Percentiles rank a stretch among this genome's conserved stretches.
phyloP scores from a whole-genome alignment of 37 sponge, comb jelly and placozoan genomes.

The Cladorhizidae sp. region DNA sequence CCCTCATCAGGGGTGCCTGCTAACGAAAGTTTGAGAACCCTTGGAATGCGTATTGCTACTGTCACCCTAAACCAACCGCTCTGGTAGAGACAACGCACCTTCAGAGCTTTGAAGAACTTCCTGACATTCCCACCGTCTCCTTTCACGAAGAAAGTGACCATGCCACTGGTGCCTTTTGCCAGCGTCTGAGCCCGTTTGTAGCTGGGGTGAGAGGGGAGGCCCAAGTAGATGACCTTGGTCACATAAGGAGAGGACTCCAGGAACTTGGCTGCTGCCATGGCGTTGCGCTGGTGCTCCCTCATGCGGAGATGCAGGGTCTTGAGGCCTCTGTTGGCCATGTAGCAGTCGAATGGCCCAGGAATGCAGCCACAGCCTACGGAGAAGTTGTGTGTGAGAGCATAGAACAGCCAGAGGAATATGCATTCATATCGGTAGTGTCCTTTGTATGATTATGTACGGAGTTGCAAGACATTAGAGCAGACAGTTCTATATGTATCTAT shows the following conservation, averaged over 20 bases:
- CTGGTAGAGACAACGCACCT: constrained; percentile 44
- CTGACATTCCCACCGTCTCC: constrained; percentile 70
- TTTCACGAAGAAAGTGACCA: constrained; percentile 89
- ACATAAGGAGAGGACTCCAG: constrained; percentile 70
- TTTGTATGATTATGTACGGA: too few relatives aligned
- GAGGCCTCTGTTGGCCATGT: constrained; percentile 91
- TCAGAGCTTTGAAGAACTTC: constrained; percentile 79
- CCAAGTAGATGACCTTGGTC: constrained; percentile 79
- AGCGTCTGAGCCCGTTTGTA: constrained; percentile 89
- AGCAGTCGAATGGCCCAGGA: constrained; percentile 97
- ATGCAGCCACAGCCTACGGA: constrained; percentile 87
- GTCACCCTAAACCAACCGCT: neutral
- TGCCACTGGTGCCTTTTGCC: constrained; percentile 93
- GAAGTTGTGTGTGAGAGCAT: too few relatives aligned
- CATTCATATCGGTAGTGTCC: too few relatives aligned
- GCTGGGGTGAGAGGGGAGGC: constrained; percentile 94
- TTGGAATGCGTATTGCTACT: too few relatives aligned
- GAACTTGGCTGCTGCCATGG: constrained; percentile 80
- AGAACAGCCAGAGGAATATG: too few relatives aligned
- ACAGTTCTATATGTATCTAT: too few relatives aligned
- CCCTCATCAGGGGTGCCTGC: too few relatives aligned
- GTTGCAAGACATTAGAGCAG: too few relatives aligned
- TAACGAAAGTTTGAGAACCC: too few relatives aligned
- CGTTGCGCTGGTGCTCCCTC: constrained; percentile 91
- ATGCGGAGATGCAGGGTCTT: constrained; percentile 95